These are phyloP conservation scores for Pyrgilauda ruficollis DNA, from an alignment of 2,113 vertebrate species.

Conservation along the genomic window DNA sequence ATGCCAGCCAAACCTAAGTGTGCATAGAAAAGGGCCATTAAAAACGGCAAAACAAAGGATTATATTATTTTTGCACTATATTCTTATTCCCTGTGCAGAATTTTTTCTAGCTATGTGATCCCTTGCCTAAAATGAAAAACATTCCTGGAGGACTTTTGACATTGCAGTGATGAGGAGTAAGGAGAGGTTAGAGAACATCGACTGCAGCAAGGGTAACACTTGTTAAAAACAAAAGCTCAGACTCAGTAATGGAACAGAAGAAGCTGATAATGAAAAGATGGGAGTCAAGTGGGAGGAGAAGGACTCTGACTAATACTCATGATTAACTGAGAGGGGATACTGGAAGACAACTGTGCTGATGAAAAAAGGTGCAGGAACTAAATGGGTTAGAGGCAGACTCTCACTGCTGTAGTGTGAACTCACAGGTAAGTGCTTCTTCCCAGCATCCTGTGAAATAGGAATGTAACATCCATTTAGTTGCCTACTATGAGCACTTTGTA, in stretches of 20 bases:
- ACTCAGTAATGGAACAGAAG: not conserved
- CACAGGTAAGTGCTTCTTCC: not conserved
- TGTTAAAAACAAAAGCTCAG: not conserved
- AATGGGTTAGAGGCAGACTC: not conserved
- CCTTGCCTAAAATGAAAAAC: not conserved
- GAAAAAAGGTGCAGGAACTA: not conserved
- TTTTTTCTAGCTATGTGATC: not conserved
- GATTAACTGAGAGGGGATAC: not conserved
- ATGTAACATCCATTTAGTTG: not conserved
- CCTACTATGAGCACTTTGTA: not conserved
- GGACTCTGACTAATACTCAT: not conserved
- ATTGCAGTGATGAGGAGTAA: not conserved
- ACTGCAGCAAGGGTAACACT: not conserved
- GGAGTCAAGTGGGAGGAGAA: not conserved
- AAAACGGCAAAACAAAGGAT: not conserved
- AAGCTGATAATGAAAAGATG: not conserved
- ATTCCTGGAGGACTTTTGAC: not conserved
- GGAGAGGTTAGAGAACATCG: not conserved
- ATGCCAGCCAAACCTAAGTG: not conserved
- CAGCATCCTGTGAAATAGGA: not conserved
- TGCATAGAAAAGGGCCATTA: not conserved
- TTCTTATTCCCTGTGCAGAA: not conserved
- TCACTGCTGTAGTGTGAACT: not conserved
- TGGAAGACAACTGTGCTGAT: not conserved
- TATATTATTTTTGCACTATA: not conserved